A percentile compares a stretch with the other conserved stretches of the same genome.
Conservation (phyloP, 2,888 invertebrate genomes). For the Spicauda simplicius region DNA sequence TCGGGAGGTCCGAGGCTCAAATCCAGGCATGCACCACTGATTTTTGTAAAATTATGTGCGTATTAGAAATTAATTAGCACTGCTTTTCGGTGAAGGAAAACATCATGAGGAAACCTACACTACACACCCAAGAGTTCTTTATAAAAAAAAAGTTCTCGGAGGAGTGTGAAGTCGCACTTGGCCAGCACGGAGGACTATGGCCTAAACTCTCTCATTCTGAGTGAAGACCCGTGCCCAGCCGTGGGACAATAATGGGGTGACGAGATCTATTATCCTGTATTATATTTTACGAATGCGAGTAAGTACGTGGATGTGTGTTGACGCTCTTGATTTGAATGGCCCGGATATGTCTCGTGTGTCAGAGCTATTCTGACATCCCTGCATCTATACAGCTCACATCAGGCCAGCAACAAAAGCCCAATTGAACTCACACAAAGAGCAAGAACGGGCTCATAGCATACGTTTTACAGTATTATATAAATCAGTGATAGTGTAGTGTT, state of each 20-base stretch:
- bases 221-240: too few species aligned
- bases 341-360: neutral
- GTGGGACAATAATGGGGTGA: neutral
- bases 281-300: neutral
- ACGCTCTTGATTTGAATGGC: neutral
- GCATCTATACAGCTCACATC: slow-evolving; percentile 3
- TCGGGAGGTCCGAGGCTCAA: too few species aligned
- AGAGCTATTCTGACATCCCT: neutral
- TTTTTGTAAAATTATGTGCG: too few species aligned
- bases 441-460: neutral
- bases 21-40: too few species aligned
- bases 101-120: too few species aligned
- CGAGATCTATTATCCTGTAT: neutral
- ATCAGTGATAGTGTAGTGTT: neutral
- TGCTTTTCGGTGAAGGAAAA: too few species aligned
- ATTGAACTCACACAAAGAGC: neutral
- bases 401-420: neutral
- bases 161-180: too few species aligned
- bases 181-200: too few species aligned
- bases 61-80: too few species aligned
- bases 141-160: too few species aligned
- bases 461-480: neutral
- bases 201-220: too few species aligned
- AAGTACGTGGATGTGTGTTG: neutral
- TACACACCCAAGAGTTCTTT: too few species aligned